Evolutionary conservation across 2,888 invertebrate species (phyloP), one percentile per base, ranked within the genome.

Genomic region (Drosophila multiciliata): DNA sequence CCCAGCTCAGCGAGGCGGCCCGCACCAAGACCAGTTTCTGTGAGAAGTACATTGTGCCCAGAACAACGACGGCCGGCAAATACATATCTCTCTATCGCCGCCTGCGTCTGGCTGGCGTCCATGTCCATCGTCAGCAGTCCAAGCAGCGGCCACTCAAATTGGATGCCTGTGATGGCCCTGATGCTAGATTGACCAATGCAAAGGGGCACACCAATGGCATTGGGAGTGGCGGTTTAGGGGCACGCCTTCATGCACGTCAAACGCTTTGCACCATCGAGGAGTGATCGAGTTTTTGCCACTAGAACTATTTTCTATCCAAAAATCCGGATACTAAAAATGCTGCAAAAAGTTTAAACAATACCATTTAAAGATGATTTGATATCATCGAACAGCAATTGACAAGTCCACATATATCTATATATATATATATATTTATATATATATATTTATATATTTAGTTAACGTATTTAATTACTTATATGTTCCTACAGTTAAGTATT

Each of bases 31-130:
- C 96, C 68, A 93, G 94, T 33, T 96, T 98, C 93, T 98, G 97
- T 91, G 95, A 96, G 92, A 95, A 95, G 88, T 96, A 96, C 93
- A 96, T 98, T 78, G 95, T 97, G 67, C 97, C 97, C 5, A 94
- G 96, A 89, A 96, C 97, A 40, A 95, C 96, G 35, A 95, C 96
- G 29, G 97, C 97, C 53, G 96, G 97, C 57, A 97, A 97, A 93
- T 98, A 97, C 92, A 96, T 97, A 79, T 96, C 96, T 2, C 93
- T 98, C 40, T 97, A 97, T 92, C 95, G 97, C 85, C 95, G 96
- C 91, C 94, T 98, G 48, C 94, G 94, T 72, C 93, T 93, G 78
- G 91, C 91, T 73, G 94, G 94, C 32, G 92, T 93, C 86, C 95
- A 94, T 91, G 92, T 95, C 57, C 94, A 95, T 89, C 87, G 91